Conservation (phyloP, 2,888 invertebrate genomes). For the Antheraea yamamai region DNA sequence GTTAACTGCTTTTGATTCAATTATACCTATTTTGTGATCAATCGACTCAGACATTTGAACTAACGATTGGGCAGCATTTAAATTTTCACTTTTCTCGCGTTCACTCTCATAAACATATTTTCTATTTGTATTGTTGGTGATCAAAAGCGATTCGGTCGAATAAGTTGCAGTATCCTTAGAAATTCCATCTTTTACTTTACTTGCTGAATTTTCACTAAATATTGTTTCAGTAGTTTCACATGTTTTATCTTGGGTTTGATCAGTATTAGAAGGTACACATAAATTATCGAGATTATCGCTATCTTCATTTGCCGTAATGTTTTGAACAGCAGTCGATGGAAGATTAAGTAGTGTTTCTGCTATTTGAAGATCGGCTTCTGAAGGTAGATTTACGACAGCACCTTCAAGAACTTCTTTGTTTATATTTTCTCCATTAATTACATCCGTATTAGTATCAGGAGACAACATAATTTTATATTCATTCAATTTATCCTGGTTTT, state of each 20-base stretch:
- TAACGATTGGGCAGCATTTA: conserved; percentile 76
- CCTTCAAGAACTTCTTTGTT: conserved; percentile 2
- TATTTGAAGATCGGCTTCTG: conserved; percentile 77
- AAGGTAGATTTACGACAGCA: conserved; percentile 53
- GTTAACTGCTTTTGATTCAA: conserved; percentile 47
- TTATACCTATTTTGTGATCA: conserved; percentile 62
- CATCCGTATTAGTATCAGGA: neutral
- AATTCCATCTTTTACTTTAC: conserved; percentile 27
- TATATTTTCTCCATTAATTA: conserved; percentile 1
- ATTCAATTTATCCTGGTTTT: neutral
- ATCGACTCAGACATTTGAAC: conserved; percentile 77
- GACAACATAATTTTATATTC: neutral
- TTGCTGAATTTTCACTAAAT: conserved; percentile 30
- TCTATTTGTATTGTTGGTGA: conserved; percentile 46
- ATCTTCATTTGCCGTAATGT: conserved; percentile 44
- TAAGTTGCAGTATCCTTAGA: conserved; percentile 23
- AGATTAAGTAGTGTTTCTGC: conserved; percentile 76
- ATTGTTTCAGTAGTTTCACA: conserved; percentile 32
- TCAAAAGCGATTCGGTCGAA: conserved; percentile 34
- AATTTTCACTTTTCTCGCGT: conserved; percentile 74
- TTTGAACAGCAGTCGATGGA: conserved; percentile 68
- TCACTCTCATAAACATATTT: conserved; percentile 68
- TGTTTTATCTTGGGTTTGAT: conserved; percentile 37
- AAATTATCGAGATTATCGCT: conserved; percentile 37
- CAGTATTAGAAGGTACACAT: conserved; percentile 6